phyloP scores from a whole-genome alignment of 1,140 invertebrate genomes.

The Eupristina koningsbergeri region DNA sequence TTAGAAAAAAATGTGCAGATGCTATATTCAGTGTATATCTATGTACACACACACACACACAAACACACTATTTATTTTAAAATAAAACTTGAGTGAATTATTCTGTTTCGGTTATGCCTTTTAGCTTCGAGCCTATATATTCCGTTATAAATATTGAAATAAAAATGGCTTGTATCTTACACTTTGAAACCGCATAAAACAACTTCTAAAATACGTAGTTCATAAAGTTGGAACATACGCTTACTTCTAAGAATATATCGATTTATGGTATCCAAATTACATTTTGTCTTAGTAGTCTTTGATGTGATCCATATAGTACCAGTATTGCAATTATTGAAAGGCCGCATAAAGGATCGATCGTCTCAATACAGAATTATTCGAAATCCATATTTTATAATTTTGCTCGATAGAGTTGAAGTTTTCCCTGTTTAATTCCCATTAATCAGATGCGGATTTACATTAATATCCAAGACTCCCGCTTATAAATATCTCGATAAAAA shows the following conservation, averaged over 20 bases:
- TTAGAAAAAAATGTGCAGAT: too few species aligned
- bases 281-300: not conserved
- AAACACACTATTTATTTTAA: too few species aligned
- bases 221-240: not conserved
- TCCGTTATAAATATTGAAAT: not conserved
- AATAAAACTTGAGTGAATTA: too few species aligned
- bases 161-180: not conserved
- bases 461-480: not conserved
- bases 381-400: not conserved
- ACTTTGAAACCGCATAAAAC: not conserved
- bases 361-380: not conserved
- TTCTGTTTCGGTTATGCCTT: too few species aligned
- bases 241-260: not conserved
- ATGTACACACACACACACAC: too few species aligned
- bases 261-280: not conserved
- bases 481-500: conserved; percentile 17
- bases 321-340: not conserved
- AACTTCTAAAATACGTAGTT: not conserved
- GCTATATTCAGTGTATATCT: too few species aligned
- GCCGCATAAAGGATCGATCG: not conserved
- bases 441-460: not conserved
- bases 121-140: not conserved
- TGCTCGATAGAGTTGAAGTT: not conserved
- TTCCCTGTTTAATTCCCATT: not conserved
- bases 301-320: not conserved